These are phyloP conservation scores for Leptopterna dolabrata DNA, from an alignment of 2,888 invertebrate genomes.

Conservation along the genomic window DNA sequence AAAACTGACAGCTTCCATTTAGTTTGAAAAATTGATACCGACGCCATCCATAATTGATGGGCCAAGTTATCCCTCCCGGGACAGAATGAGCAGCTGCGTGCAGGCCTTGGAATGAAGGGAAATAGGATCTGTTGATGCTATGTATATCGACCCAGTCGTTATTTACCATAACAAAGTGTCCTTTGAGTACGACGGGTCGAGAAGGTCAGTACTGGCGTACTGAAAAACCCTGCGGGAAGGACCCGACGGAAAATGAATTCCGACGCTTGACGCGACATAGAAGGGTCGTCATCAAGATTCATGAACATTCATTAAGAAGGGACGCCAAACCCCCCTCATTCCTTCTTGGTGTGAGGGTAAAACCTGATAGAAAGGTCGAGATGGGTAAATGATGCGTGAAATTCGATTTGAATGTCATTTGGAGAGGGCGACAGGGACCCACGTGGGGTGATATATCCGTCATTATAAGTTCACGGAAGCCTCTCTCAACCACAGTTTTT, in stretches of 20 bases:
- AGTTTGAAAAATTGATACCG: neutral
- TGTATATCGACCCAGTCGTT: neutral
- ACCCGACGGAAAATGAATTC: constrained; percentile 10
- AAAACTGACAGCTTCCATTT: neutral
- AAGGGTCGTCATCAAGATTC: constrained; percentile 39
- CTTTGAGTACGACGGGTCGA: neutral
- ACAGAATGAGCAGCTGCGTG: neutral
- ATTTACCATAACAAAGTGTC: constrained; percentile 31
- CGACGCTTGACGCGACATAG: constrained; percentile 23
- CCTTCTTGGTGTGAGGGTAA: neutral
- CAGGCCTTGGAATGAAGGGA: neutral
- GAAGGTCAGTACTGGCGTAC: neutral
- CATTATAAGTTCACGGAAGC: constrained; percentile 29
- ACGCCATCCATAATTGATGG: neutral
- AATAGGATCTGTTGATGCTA: neutral
- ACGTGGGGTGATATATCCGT: constrained; percentile 44
- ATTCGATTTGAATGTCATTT: constrained; percentile 55
- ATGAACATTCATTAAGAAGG: constrained; percentile 30
- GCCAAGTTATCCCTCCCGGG: neutral
- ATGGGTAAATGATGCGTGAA: constrained; percentile 55
- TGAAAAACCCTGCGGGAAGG: neutral
- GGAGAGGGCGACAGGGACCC: neutral
- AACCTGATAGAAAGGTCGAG: constrained; percentile 20
- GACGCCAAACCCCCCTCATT: neutral
- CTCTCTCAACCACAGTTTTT: neutral